Evolutionary conservation across 2,888 invertebrate genomes (phyloP), one percentile per base, ranked within the genome.

Genomic region (Labia minor): DNA sequence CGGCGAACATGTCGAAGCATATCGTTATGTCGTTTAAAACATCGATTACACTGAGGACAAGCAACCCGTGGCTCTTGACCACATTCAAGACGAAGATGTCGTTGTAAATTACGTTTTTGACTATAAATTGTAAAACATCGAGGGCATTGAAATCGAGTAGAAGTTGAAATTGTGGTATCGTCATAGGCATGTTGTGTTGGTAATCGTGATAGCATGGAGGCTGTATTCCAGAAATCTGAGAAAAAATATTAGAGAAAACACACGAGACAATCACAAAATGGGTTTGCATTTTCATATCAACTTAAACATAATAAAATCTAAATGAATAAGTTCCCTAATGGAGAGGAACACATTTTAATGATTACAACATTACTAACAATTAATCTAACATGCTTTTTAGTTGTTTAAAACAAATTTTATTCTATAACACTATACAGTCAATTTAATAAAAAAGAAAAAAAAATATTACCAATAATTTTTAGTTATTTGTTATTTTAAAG

Each of bases 41-140:
- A 16, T n/a, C n/a, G 49, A n/a, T 49, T 49, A 16, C 49, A 49
- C 3, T 49, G 49, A 65, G 85, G 85, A 73, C 90, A 90, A 77
- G 81, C 84, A 82, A 85, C 89, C 80, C 83, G 85, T 73, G 84
- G 89, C 76, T 83, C 87, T 79, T 85, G 87, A 71, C 85, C 88
- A 78, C 86, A 90, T 81, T 87, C 89, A 76, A 84, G 85, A 77
- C 85, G 84, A 74, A 84, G 82, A 77, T 87, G 87, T 37, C 86
- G 81, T 74, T 83, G 81, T 61, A 86, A 79, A 16, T 78, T 80
- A 66, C 76, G 76, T 70, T 76, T 75, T 70, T 75, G 75, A 6
- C 73, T 74, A 69, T 78, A 79, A 21, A 71, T 72, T 49, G 77
- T 73, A 10, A 74, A 73, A 68, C 78, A 77, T 67, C 72, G 73